Conservation (phyloP, 2,797 vertebrate species). For the Melanotaenia maccullochi region DNA sequence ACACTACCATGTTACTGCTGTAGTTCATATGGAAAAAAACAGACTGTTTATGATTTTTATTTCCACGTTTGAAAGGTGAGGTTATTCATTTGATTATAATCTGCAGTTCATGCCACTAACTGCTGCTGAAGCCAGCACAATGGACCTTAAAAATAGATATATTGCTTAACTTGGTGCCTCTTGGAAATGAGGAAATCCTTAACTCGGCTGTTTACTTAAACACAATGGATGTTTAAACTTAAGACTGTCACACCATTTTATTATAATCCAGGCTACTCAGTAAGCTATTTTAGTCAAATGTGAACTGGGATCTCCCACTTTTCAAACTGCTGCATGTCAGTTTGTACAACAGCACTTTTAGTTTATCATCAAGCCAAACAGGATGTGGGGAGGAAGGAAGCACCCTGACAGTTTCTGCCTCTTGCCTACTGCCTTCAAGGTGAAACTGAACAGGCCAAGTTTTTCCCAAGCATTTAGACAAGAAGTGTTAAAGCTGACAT, state of each 20-base stretch:
- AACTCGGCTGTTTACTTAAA: neutral
- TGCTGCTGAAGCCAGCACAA: neutral
- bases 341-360: conserved; percentile 6
- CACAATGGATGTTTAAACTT: neutral
- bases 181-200: neutral
- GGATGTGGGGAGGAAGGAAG: conserved; percentile 74
- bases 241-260: neutral
- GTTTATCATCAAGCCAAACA: conserved; percentile 54
- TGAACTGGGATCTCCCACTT: conserved; percentile 29
- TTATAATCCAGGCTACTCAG: neutral
- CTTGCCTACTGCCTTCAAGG: neutral
- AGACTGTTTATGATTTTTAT: neutral
- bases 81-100: neutral
- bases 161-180: neutral
- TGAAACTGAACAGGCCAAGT: conserved; percentile 13
- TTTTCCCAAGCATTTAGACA: neutral
- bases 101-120: neutral
- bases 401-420: neutral
- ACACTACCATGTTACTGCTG: neutral
- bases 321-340: conserved; percentile 39
- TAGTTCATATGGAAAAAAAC: neutral
- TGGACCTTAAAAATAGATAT: neutral
- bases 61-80: neutral
- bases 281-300: conserved; percentile 7
- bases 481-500: neutral